Conservation (phyloP, 2,113 vertebrate genomes). For the Nibea coibor region DNA sequence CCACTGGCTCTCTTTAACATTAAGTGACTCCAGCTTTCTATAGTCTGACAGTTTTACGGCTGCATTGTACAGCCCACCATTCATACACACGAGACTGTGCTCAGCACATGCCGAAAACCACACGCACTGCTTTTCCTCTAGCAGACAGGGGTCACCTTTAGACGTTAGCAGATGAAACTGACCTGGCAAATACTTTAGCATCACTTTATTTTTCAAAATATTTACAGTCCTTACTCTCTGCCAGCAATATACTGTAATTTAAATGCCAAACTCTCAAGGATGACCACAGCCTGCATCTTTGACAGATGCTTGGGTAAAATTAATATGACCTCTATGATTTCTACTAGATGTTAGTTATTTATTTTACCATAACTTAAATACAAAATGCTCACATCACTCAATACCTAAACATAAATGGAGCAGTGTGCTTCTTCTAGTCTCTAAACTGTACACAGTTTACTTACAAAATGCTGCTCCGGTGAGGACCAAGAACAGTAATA, state of each 20-base stretch:
- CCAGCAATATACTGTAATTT: neutral
- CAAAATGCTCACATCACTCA: neutral
- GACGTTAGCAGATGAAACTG: conserved; percentile 6
- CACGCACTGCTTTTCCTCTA: neutral
- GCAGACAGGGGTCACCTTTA: conserved; percentile 46
- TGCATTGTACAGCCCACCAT: conserved; percentile 63
- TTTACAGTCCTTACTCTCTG: neutral
- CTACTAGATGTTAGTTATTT: neutral
- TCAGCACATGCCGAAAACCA: conserved; percentile 41
- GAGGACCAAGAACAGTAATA: conserved; percentile 25
- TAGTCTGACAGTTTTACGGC: conserved; percentile 72
- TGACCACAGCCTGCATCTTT: conserved; percentile 7
- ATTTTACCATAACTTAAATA: neutral
- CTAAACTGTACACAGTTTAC: conserved; percentile 9
- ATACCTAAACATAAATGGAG: neutral
- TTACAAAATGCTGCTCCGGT: neutral
- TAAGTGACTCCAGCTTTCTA: conserved; percentile 70
- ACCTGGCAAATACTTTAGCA: neutral
- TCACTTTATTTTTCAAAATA: neutral
- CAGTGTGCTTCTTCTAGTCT: neutral
- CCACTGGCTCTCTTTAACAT: conserved; percentile 53
- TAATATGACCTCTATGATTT: neutral
- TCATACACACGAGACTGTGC: conserved; percentile 44
- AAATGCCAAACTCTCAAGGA: neutral
- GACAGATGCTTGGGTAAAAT: neutral